These are phyloP conservation scores for Malaclemys terrapin DNA, from an alignment of 2,113 vertebrate species.

Conservation along the genomic window DNA sequence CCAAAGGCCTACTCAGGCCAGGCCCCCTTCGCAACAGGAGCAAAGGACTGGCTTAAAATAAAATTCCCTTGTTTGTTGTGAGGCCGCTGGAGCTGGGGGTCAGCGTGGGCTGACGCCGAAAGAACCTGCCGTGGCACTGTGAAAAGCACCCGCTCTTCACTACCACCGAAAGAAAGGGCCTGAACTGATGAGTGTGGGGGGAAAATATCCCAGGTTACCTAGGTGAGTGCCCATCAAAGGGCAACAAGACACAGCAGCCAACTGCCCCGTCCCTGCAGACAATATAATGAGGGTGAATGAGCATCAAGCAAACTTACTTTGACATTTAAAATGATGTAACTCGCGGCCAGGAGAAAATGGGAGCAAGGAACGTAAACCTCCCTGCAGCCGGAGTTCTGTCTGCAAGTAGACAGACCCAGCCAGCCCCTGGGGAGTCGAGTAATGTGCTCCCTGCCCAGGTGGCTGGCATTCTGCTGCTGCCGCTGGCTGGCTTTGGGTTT, in stretches of 20 bases:
- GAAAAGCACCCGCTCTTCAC: fast-evolving
- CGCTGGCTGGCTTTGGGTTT: not conserved
- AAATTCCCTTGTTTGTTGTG: fast-evolving
- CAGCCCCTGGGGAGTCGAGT: fast-evolving
- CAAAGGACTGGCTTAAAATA: not conserved
- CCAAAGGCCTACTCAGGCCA: not conserved
- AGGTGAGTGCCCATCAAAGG: not conserved
- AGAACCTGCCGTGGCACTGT: fast-evolving
- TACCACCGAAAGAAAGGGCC: fast-evolving
- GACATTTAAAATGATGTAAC: not conserved
- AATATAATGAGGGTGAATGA: fast-evolving
- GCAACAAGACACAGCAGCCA: not conserved
- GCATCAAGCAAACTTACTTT: not conserved
- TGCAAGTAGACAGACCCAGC: not conserved
- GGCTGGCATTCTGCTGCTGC: not conserved
- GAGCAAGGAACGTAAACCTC: not conserved
- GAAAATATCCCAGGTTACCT: not conserved
- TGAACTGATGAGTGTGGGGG: not conserved
- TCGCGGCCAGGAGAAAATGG: fast-evolving
- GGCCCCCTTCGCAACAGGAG: fast-evolving
- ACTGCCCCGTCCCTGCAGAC: not conserved
- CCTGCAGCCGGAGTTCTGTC: not conserved
- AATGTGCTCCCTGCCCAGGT: not conserved
- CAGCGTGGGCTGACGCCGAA: not conserved
- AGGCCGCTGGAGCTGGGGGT: not conserved